phyloP scores from a whole-genome alignment of 2,113 vertebrate genomes.

The Lonchura striata region DNA sequence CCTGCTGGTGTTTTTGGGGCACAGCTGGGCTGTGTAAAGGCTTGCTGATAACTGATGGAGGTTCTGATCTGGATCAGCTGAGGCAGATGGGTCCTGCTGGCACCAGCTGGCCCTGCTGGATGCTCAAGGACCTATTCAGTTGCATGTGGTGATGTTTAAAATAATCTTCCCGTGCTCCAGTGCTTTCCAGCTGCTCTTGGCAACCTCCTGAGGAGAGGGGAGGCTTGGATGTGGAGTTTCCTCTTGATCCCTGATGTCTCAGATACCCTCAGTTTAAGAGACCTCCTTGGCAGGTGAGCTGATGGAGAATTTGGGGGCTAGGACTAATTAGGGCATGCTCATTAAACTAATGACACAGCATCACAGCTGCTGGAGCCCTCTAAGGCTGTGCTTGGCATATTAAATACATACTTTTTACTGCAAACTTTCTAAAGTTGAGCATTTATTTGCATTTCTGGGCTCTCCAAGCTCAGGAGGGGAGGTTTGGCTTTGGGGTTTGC shows the following conservation, averaged over 20 bases:
- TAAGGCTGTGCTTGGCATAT: not conserved
- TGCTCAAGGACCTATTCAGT: not conserved
- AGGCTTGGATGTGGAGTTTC: not conserved
- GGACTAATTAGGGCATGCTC: not conserved
- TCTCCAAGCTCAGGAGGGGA: not conserved
- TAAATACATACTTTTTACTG: not conserved
- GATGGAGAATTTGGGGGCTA: not conserved
- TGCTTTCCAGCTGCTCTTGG: slow-evolving; percentile 5
- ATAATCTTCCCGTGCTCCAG: not conserved
- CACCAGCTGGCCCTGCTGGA: not conserved
- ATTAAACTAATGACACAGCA: not conserved
- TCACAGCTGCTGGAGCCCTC: not conserved
- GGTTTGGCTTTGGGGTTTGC: not conserved
- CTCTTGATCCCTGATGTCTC: not conserved
- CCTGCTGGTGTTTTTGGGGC: not conserved
- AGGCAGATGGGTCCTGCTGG: not conserved
- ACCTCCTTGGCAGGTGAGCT: not conserved
- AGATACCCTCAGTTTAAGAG: not conserved
- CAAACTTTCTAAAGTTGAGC: not conserved
- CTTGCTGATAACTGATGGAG: not conserved
- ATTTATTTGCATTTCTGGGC: not conserved
- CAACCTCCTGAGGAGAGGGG: not conserved
- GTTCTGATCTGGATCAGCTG: not conserved
- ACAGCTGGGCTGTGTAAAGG: not conserved
- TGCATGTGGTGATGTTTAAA: not conserved